Evolutionary conservation across 2,113 vertebrate genomes (phyloP).

Genomic region (Cyprinus carpio): DNA sequence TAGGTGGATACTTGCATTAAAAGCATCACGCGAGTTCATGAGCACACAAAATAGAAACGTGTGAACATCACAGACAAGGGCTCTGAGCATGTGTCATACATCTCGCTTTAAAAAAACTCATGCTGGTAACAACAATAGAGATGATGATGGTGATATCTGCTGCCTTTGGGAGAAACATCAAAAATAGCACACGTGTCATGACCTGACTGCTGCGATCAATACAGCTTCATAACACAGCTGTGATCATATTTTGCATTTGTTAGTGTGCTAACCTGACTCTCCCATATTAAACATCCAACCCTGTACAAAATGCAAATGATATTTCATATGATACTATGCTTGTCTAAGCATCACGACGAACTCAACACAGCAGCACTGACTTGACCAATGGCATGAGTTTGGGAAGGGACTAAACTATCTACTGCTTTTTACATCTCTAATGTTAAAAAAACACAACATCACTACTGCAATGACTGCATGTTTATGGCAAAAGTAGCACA

Average conservation of each 20-base stretch:
- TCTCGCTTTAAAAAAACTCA: neutral
- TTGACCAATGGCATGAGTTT: neutral
- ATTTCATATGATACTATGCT: neutral
- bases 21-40: neutral
- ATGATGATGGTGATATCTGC: constrained; percentile 1
- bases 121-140: neutral
- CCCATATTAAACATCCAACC: neutral
- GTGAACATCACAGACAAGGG: neutral
- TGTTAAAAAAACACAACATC: neutral
- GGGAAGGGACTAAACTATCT: neutral
- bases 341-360: neutral
- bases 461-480: neutral
- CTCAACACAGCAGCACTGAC: neutral
- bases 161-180: neutral
- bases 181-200: neutral
- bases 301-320: neutral
- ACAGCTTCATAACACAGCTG: neutral
- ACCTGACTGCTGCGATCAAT: constrained; percentile 22
- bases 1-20: neutral
- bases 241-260: neutral
- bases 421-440: neutral
- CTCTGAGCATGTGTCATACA: neutral
- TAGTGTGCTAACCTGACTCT: neutral
- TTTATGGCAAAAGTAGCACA: neutral
- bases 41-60: neutral